Evolutionary conservation across 2,113 vertebrate species (phyloP).

Genomic region (Lepus americanus): DNA sequence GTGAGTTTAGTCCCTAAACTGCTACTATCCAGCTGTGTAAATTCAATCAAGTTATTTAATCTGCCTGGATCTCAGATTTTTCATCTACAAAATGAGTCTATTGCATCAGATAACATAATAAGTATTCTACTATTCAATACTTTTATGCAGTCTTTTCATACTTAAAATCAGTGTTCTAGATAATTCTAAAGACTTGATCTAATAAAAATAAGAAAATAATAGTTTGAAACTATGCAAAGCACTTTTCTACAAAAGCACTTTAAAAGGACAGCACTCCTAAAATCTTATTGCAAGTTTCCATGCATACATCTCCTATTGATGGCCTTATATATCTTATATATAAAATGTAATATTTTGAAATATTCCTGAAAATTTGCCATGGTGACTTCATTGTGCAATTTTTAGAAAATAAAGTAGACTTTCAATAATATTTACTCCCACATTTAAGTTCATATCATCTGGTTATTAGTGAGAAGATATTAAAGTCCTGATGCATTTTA

Average conservation of each 20-base stretch:
- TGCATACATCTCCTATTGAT: neutral
- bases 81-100: slow-evolving; percentile 47
- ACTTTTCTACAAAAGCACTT: neutral
- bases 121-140: neutral
- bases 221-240: neutral
- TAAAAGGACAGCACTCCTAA: neutral
- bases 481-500: neutral
- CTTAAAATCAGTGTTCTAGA: slow-evolving; percentile 25
- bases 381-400: neutral
- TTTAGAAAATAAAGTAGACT: neutral
- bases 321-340: neutral
- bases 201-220: slow-evolving; percentile 35
- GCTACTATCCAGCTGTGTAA: slow-evolving; percentile 50
- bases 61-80: slow-evolving; percentile 26
- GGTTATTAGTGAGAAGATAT: neutral
- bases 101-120: neutral
- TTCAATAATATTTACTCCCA: neutral
- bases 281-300: neutral
- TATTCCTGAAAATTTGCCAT: slow-evolving; percentile 9
- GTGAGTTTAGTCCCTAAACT: slow-evolving; percentile 31
- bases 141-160: neutral
- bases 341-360: neutral
- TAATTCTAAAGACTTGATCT: slow-evolving; percentile 13
- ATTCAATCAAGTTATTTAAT: slow-evolving; percentile 17
- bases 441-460: neutral